These are phyloP conservation scores for Saccostrea echinata DNA, from an alignment of 1,140 invertebrate genomes.

Conservation along the genomic window DNA sequence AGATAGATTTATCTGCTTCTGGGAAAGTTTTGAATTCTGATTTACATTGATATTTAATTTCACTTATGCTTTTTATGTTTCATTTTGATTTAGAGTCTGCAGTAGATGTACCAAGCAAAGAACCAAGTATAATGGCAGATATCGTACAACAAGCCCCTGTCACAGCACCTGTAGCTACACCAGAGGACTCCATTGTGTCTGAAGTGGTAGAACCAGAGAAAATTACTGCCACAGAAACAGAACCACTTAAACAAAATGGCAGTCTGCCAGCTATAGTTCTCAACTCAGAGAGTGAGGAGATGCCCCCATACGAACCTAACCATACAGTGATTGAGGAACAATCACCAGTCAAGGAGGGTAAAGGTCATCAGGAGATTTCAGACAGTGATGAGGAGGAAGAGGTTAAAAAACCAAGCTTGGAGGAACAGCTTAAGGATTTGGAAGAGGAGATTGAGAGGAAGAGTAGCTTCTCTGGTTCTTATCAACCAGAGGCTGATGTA, in stretches of 20 bases:
- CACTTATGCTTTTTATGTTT: too few relatives aligned
- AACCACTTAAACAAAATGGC: slow-evolving; percentile 59
- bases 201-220: slow-evolving; percentile 59
- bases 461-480: slow-evolving; percentile 61
- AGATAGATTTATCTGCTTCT: too few relatives aligned
- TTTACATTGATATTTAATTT: too few relatives aligned
- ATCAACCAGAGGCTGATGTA: slow-evolving; percentile 60
- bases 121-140: slow-evolving; percentile 27
- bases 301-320: slow-evolving; percentile 70
- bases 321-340: slow-evolving; percentile 58
- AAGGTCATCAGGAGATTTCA: background rate
- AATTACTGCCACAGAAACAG: slow-evolving; percentile 37
- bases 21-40: too few relatives aligned
- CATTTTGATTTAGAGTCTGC: slow-evolving; percentile 66
- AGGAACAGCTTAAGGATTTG: slow-evolving; percentile 72
- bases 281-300: slow-evolving; percentile 47
- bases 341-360: background rate
- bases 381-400: slow-evolving; percentile 58
- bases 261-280: slow-evolving; percentile 56
- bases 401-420: slow-evolving; percentile 64
- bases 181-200: slow-evolving; percentile 51
- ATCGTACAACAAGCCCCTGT: slow-evolving; percentile 42
- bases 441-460: slow-evolving; percentile 67
- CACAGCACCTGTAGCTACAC: slow-evolving; percentile 57
- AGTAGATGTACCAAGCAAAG: slow-evolving; percentile 62